Evolutionary conservation across 2,888 invertebrate species (phyloP).

Genomic region (Orthosia gracilis): DNA sequence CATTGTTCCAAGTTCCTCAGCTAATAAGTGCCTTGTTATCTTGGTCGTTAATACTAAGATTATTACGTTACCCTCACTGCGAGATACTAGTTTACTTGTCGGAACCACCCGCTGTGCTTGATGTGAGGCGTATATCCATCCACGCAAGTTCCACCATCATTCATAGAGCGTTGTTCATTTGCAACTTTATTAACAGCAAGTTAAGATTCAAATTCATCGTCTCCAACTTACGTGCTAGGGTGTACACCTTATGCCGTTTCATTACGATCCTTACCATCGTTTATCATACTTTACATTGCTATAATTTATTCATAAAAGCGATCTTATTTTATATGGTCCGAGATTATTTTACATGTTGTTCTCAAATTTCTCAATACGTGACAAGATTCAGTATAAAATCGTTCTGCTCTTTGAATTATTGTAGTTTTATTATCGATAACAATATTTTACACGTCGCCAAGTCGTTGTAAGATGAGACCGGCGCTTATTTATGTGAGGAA

Average conservation of each 20-base stretch:
- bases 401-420: constrained; percentile 80
- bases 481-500: constrained; percentile 81
- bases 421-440: constrained; percentile 86
- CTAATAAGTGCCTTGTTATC: constrained; percentile 78
- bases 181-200: constrained; percentile 69
- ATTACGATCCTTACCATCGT: constrained; percentile 89
- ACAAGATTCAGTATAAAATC: constrained; percentile 84
- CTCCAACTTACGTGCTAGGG: constrained; percentile 72
- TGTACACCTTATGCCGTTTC: constrained; percentile 86
- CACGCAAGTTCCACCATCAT: constrained; percentile 77
- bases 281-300: constrained; percentile 90
- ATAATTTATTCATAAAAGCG: constrained; percentile 89
- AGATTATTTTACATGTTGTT: constrained; percentile 87
- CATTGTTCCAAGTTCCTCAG: constrained; percentile 46
- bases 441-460: constrained; percentile 89
- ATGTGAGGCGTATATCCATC: constrained; percentile 86
- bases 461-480: constrained; percentile 82
- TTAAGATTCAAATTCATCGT: constrained; percentile 67
- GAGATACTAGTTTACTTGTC: constrained; percentile 88
- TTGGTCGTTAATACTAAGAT: constrained; percentile 85
- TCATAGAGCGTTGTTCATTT: constrained; percentile 70
- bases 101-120: constrained; percentile 88
- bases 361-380: constrained; percentile 89
- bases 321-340: constrained; percentile 86
- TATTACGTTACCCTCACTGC: constrained; percentile 87